A percentile compares a stretch with the other conserved stretches of the same genome.
phyloP scores from a whole-genome alignment of 2,888 invertebrate species.

The Sinohyriopsis cumingii region DNA sequence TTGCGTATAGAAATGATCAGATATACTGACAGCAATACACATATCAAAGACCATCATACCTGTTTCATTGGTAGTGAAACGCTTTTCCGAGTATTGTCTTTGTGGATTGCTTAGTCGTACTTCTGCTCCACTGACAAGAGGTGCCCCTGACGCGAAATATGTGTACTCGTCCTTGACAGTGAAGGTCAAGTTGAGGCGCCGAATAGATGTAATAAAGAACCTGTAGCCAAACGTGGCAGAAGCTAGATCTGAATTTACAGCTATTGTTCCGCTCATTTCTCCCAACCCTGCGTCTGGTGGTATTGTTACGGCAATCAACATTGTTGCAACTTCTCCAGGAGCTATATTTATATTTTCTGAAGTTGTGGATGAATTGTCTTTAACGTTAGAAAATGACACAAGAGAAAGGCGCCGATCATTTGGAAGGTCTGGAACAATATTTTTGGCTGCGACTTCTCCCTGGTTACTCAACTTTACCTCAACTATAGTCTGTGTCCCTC shows the following conservation, averaged over 20 bases:
- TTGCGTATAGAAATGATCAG: too few relatives aligned
- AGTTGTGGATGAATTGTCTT: neutral
- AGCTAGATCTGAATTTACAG: conserved; percentile 24
- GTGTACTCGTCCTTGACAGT: conserved; percentile 54
- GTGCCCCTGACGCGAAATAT: conserved; percentile 46
- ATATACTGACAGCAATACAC: too few relatives aligned
- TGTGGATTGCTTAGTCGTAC: conserved; percentile 34
- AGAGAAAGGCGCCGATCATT: conserved; percentile 33
- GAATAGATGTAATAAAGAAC: conserved; percentile 34
- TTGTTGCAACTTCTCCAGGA: conserved; percentile 18
- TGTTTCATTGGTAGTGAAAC: conserved; percentile 25
- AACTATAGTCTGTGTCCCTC: conserved; percentile 23
- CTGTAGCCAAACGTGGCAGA: conserved; percentile 18
- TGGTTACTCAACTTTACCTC: conserved; percentile 37
- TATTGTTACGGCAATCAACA: conserved; percentile 31
- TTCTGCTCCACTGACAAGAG: conserved; percentile 39
- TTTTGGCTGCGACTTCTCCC: conserved; percentile 37
- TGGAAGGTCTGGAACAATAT: conserved; percentile 31
- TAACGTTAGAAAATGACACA: conserved; percentile 26
- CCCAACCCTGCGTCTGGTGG: conserved; percentile 21
- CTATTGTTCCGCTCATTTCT: conserved; percentile 30
- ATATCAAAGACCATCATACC: conserved; percentile 3
- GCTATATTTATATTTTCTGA: conserved; percentile 13
- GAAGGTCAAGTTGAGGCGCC: conserved; percentile 35
- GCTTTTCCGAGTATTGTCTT: conserved; percentile 18